These are phyloP conservation scores for Molossus molossus DNA, from an alignment of 2,797 vertebrate genomes.

Conservation along the genomic window DNA sequence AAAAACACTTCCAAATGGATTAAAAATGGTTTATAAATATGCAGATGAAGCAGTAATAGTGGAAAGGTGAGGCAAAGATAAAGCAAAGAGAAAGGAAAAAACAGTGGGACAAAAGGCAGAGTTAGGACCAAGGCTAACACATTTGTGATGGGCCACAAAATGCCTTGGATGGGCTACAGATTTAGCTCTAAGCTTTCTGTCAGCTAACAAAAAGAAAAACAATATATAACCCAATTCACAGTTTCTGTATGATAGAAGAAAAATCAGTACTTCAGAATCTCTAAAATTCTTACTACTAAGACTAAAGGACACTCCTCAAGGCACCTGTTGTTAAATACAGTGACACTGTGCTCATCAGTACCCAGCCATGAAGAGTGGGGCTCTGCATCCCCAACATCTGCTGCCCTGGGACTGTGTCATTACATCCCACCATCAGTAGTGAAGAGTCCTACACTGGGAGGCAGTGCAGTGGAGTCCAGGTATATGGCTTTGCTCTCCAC, in stretches of 20 bases:
- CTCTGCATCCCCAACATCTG: neutral
- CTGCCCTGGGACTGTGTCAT: neutral
- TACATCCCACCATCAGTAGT: neutral
- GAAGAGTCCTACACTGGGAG: neutral
- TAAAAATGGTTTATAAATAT: neutral
- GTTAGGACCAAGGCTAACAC: neutral
- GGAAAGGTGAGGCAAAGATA: neutral
- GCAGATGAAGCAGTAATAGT: neutral
- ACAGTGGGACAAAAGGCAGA: neutral
- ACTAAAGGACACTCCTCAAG: neutral
- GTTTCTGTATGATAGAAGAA: slow-evolving; percentile 2
- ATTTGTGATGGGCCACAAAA: neutral
- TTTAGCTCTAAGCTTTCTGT: slow-evolving; percentile 28
- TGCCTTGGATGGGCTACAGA: neutral
- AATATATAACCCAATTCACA: neutral
- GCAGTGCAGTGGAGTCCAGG: neutral
- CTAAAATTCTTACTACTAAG: neutral
- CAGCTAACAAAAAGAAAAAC: neutral
- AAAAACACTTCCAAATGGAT: neutral
- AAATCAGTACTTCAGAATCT: neutral
- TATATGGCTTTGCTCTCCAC: neutral
- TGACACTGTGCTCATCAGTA: neutral
- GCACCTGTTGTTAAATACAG: neutral
- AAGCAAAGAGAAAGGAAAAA: neutral
- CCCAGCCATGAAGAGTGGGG: neutral